Evolutionary conservation across 1,140 invertebrate genomes (phyloP).

Genomic region (Diachasmimorpha longicaudata): DNA sequence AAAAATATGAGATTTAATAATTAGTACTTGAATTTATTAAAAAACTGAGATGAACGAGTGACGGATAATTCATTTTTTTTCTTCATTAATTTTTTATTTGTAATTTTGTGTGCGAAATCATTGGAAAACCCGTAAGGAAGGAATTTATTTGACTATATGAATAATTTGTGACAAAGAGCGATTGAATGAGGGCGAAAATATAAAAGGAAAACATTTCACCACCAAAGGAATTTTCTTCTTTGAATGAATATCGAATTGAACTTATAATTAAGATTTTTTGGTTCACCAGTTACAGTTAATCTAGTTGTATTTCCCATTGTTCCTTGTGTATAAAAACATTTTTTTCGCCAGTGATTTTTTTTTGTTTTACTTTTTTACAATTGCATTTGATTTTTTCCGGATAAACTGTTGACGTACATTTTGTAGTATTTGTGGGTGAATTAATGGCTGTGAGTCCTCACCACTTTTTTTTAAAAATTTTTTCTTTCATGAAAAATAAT

Average conservation of each 20-base stretch:
- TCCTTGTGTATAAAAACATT: background rate
- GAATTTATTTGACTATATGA: background rate
- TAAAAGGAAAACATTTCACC: background rate
- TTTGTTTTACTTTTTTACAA: background rate
- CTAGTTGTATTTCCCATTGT: background rate
- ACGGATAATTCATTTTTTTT: background rate
- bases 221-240: background rate
- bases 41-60: background rate
- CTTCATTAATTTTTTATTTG: background rate
- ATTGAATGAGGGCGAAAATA: background rate
- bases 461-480: background rate
- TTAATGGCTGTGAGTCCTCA: background rate
- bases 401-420: background rate
- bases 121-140: background rate
- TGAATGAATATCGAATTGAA: background rate
- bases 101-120: background rate
- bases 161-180: background rate
- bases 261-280: background rate
- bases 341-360: background rate
- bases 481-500: background rate
- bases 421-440: background rate
- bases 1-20: background rate
- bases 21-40: background rate
- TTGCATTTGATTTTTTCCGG: background rate
- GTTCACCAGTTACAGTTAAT: background rate